These are phyloP conservation scores for Dryobota labecula DNA, from an alignment of 2,888 invertebrate genomes.

Conservation along the genomic window DNA sequence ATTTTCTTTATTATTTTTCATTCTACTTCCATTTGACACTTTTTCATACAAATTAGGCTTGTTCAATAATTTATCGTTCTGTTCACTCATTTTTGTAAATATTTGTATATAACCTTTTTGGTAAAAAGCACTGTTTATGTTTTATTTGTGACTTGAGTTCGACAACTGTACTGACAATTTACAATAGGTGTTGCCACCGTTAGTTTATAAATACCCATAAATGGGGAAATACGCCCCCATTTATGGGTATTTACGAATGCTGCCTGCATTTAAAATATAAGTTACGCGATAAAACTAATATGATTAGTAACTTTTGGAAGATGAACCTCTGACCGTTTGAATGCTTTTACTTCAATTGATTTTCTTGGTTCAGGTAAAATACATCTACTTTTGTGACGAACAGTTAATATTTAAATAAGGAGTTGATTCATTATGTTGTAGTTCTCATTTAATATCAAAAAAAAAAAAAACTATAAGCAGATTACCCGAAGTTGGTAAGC, in stretches of 20 bases:
- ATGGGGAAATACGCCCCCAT: neutral
- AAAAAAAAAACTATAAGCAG: neutral
- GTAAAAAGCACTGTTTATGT: constrained; percentile 44
- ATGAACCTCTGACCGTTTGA: neutral
- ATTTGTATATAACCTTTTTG: constrained; percentile 15
- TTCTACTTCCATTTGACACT: constrained; percentile 22
- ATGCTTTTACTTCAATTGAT: neutral
- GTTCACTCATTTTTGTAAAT: constrained; percentile 44
- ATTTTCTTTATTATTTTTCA: constrained; percentile 29
- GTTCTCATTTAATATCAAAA: neutral
- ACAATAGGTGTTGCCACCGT: constrained; percentile 25
- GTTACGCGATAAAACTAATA: neutral
- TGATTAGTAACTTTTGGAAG: neutral
- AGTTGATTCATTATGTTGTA: neutral
- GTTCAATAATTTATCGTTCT: constrained; percentile 31
- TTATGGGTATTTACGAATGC: neutral
- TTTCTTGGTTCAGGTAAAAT: neutral
- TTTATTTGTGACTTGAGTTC: constrained; percentile 28
- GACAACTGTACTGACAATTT: constrained; percentile 33
- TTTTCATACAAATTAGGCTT: constrained; percentile 9
- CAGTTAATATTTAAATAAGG: too few relatives aligned
- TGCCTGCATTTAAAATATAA: neutral
- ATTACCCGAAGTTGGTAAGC: neutral
- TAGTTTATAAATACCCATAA: constrained; percentile 12
- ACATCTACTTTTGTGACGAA: neutral